Evolutionary conservation across 2,797 vertebrate genomes (phyloP).

Genomic region (Rhinichthys osculus): DNA sequence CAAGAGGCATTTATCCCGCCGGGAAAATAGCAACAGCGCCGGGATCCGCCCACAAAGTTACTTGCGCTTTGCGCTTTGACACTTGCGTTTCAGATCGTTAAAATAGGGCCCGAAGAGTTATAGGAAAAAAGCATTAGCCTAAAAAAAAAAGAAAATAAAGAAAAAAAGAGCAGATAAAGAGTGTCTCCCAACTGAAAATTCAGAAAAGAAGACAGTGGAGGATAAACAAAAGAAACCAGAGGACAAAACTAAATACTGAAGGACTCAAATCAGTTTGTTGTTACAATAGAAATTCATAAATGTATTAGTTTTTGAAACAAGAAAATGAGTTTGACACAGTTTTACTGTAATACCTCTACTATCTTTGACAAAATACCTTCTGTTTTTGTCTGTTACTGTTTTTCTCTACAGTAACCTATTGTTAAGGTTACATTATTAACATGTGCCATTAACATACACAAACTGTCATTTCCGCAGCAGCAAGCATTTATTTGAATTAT

Average conservation of each 20-base stretch:
- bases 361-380: not conserved
- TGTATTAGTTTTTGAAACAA: not conserved
- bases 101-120: too few species aligned
- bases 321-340: not conserved
- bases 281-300: not conserved
- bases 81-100: too few species aligned
- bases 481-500: too few species aligned
- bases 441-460: not conserved
- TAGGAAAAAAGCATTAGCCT: not conserved
- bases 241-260: not conserved
- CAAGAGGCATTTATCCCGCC: too few species aligned
- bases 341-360: not conserved
- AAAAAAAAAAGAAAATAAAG: too few species aligned
- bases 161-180: not conserved
- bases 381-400: not conserved
- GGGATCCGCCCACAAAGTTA: too few species aligned
- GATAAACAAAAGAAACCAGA: not conserved
- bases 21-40: too few species aligned
- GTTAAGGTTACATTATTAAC: not conserved
- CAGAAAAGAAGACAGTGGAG: not conserved
- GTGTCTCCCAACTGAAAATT: not conserved
- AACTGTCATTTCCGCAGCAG: too few species aligned
- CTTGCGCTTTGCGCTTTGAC: too few species aligned
- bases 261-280: not conserved
- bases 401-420: not conserved